phyloP scores from a whole-genome alignment of 2,113 vertebrate genomes.

The Syngnathoides biaculeatus region DNA sequence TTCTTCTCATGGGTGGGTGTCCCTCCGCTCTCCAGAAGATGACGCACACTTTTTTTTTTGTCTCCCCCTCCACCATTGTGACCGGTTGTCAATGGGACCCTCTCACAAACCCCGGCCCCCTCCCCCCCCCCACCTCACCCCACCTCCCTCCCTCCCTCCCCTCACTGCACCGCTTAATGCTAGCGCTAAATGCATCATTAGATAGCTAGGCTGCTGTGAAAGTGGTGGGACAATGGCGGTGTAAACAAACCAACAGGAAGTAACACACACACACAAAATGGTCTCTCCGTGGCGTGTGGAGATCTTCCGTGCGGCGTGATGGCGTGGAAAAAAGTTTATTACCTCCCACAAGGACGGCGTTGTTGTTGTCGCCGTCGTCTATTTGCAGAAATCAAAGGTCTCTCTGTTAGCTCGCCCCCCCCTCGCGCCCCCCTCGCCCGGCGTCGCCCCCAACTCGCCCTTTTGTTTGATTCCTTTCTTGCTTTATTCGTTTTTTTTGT shows the following conservation, averaged over 20 bases:
- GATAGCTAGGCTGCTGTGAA: conserved; percentile 63
- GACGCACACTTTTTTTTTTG: conserved; percentile 26
- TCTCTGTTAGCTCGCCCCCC: conserved; percentile 1
- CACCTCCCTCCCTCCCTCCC: not conserved
- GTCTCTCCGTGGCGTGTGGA: not conserved
- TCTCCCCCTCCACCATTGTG: conserved; percentile 33
- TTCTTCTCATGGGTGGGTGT: not conserved
- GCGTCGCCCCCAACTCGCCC: not conserved
- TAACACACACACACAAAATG: conserved; percentile 9
- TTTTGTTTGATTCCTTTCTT: conserved; percentile 9
- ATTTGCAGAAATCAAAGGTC: conserved; percentile 10
- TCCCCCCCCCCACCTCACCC: not conserved
- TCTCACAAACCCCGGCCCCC: conserved; percentile 12
- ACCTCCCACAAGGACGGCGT: conserved; percentile 10
- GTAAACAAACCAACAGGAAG: conserved; percentile 43
- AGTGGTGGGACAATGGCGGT: conserved; percentile 61
- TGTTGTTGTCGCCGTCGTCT: conserved; percentile 3
- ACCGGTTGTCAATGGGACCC: conserved; percentile 25
- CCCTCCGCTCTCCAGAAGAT: conserved; percentile 30
- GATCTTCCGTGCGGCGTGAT: conserved; percentile 6
- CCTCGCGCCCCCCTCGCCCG: not conserved
- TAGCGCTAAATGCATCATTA: conserved; percentile 67
- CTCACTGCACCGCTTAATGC: conserved; percentile 43
- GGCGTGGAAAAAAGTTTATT: conserved; percentile 15
- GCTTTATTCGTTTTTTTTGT: not conserved